phyloP scores from a whole-genome alignment of 2,888 invertebrate genomes.

The Carcina quercana region DNA sequence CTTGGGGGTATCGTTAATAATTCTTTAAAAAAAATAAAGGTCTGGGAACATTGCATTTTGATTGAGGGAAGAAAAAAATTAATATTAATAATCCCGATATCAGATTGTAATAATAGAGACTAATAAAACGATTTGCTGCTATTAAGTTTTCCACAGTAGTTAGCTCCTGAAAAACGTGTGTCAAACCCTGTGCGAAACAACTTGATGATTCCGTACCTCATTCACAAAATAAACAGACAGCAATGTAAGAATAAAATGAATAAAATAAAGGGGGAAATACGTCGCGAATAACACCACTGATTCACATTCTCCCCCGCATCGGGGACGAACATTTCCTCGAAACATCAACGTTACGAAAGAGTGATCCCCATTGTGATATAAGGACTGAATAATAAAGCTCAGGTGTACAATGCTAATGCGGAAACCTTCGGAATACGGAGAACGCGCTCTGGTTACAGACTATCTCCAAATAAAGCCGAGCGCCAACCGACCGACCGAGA shows the following conservation, averaged over 20 bases:
- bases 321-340: slow-evolving; percentile 10
- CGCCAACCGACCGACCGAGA: neutral
- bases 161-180: too few species aligned
- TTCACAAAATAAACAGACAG: too few species aligned
- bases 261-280: slow-evolving; percentile 1
- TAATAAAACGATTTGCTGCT: too few species aligned
- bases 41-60: too few species aligned
- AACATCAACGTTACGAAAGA: slow-evolving; percentile 20
- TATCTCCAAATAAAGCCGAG: slow-evolving; percentile 6
- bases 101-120: too few species aligned
- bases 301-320: slow-evolving; percentile 11
- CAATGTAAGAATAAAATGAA: slow-evolving; percentile 1
- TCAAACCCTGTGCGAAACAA: too few species aligned
- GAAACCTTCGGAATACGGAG: slow-evolving; percentile 19
- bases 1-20: too few species aligned
- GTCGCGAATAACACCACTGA: slow-evolving; percentile 4
- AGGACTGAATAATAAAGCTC: slow-evolving; percentile 29
- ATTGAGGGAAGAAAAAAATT: too few species aligned
- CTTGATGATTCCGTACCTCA: too few species aligned
- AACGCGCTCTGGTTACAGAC: slow-evolving; percentile 16
- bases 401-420: slow-evolving; percentile 31
- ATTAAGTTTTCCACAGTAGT: too few species aligned
- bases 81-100: too few species aligned
- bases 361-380: slow-evolving; percentile 27
- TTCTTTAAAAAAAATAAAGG: too few species aligned